Evolutionary conservation across 1,140 invertebrate species (phyloP), one percentile per base, ranked within the genome.

Genomic region (Ganaspis sp.): DNA sequence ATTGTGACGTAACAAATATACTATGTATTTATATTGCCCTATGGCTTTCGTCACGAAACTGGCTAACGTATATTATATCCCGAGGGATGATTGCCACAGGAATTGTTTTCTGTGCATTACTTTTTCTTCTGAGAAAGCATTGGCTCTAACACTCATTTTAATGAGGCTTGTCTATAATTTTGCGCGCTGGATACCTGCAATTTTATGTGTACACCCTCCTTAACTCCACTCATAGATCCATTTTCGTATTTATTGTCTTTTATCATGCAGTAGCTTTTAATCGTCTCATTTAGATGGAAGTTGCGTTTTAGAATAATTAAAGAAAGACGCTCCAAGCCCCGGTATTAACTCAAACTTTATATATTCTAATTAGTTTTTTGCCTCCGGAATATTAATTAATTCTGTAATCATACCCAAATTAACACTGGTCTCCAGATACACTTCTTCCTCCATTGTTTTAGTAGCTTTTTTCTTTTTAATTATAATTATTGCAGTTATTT

Each of bases 201-300:
- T 85, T 82, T 82, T 71, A 71, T 73, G 40, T 21, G 26, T 49
- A 53, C 42, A 29, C 54, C 54, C 54, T 64, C 21, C 15, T 5
- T 12, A 29, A 29, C 23, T 23, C 17, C 17, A 15, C 5, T 9
- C 17, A n/a, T n/a, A 29, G 69, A 78, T 74, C 74, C 70, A 74
- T 77, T 76, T 72, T 15, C 45, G 70, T 38, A 76, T 73, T 83
- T 79, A 85, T 83, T 80, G 82, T 58, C 70, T 29, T 72, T 53
- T 73, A 75, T 76, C 82, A 82, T 85, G 82, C 80, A 80, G n/a
- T n/a, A n/a, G 37, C 54, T 64, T 64, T 40, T 34, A 77, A 42
- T 49, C 23, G 69, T 64, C 34, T 45, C 70, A 54, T 53, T 72
- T 64, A 23, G 54, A 64, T 64, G 54, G 54, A 26, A 64, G 54